Percentiles rank a stretch among this genome's conserved stretches.
Evolutionary conservation across 1,140 invertebrate genomes (phyloP).

Genomic region (Argopecten irradians): DNA sequence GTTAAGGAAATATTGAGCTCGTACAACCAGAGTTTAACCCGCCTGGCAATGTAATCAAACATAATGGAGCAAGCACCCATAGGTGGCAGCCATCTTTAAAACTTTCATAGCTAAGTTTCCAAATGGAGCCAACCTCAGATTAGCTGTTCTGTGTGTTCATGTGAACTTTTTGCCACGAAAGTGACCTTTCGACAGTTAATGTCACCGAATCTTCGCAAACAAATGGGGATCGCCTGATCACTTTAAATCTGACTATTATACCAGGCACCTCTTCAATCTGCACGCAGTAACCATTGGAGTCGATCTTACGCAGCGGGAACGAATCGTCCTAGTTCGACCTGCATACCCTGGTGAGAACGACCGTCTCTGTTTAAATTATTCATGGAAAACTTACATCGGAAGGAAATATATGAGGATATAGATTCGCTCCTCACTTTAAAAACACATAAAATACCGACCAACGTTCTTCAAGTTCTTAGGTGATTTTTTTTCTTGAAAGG

Average conservation of each 20-base stretch:
- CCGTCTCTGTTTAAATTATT: neutral
- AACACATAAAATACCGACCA: neutral
- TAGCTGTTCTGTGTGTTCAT: neutral
- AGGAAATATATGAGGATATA: neutral
- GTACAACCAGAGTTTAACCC: neutral
- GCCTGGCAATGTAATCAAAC: neutral
- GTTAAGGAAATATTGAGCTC: neutral
- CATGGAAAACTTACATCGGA: neutral
- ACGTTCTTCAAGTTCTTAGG: no score
- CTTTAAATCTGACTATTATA: neutral
- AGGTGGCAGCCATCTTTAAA: slow-evolving; percentile 1
- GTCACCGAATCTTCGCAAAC: neutral
- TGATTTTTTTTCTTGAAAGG: no score
- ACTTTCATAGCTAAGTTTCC: neutral
- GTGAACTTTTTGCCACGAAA: neutral
- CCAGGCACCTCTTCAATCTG: neutral
- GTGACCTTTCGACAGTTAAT: neutral
- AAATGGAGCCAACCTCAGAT: neutral
- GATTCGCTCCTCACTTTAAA: neutral
- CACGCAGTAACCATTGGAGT: neutral
- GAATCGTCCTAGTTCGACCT: neutral
- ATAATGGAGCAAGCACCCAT: neutral
- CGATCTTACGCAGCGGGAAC: neutral
- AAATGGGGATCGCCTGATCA: neutral
- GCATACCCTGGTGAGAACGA: neutral